These are phyloP conservation scores for Tridacna gigas DNA, from an alignment of 2,888 invertebrate genomes.

Conservation along the genomic window DNA sequence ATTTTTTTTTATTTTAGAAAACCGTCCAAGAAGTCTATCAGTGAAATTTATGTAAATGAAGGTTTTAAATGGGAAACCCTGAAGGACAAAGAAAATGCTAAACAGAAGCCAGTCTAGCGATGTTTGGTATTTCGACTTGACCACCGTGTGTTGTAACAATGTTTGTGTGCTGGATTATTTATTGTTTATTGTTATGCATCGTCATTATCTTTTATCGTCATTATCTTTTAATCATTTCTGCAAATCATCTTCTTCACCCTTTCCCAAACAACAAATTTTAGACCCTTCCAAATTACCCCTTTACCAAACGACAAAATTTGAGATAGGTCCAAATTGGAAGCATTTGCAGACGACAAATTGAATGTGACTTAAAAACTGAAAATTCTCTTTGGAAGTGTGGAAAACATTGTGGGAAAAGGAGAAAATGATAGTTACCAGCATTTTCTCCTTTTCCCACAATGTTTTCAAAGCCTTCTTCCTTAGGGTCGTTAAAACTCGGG, in stretches of 20 bases:
- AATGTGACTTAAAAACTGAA: too few relatives aligned
- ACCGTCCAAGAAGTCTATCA: too few relatives aligned
- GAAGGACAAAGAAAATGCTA: background rate
- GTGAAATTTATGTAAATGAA: background rate
- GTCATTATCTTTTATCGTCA: background rate
- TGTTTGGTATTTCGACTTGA: background rate
- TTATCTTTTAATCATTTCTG: too few relatives aligned
- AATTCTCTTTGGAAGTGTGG: background rate
- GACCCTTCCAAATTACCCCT: background rate
- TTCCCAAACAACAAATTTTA: background rate
- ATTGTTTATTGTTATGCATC: background rate
- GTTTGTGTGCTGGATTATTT: background rate
- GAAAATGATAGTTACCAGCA: background rate
- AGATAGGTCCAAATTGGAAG: too few relatives aligned
- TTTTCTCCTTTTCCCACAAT: background rate
- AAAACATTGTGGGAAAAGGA: slow-evolving; percentile 5
- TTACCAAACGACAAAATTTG: too few relatives aligned
- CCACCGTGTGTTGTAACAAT: background rate
- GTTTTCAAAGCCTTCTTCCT: background rate
- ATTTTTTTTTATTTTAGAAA: too few relatives aligned
- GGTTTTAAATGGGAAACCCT: background rate
- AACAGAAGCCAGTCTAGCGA: background rate
- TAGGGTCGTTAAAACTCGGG: background rate
- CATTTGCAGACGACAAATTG: background rate
- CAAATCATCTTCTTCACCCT: background rate